phyloP scores from a whole-genome alignment of 1,140 invertebrate genomes.

The Eurosta solidaginis region DNA sequence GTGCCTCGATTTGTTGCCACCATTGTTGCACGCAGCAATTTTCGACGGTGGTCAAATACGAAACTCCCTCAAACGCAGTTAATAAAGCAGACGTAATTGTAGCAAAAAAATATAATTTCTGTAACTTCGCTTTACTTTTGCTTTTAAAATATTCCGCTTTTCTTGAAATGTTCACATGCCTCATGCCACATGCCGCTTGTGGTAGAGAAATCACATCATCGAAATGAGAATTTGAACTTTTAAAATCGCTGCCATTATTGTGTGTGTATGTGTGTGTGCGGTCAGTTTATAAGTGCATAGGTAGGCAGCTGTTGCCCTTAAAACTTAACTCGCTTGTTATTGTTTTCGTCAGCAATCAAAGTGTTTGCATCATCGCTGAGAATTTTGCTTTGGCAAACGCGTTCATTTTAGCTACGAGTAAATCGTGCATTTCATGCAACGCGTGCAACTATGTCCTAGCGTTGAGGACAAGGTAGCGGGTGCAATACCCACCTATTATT shows the following conservation, averaged over 20 bases:
- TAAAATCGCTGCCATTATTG: not conserved
- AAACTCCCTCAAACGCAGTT: not conserved
- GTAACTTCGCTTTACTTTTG: slow-evolving; percentile 16
- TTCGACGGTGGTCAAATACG: not conserved
- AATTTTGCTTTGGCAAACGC: not conserved
- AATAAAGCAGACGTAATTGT: not conserved
- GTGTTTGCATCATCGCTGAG: not conserved
- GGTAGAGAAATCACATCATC: not conserved
- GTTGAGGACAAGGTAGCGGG: not conserved
- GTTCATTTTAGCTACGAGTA: slow-evolving; percentile 1
- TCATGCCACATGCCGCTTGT: not conserved
- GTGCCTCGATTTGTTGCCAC: not conserved
- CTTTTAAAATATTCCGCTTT: not conserved
- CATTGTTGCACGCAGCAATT: slow-evolving; percentile 16
- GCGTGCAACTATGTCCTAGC: slow-evolving; percentile 22
- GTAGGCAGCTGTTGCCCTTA: not conserved
- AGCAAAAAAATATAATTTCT: slow-evolving; percentile 12
- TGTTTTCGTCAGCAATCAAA: slow-evolving; percentile 14
- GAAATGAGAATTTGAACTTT: slow-evolving; percentile 23
- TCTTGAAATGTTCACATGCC: not conserved
- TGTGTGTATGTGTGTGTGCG: not conserved
- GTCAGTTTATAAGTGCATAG: not conserved
- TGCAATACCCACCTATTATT: not conserved
- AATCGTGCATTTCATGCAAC: slow-evolving; percentile 24
- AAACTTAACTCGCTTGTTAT: not conserved